A percentile compares a stretch with the other conserved stretches of the same genome.
phyloP scores from a whole-genome alignment of 2,888 invertebrate genomes.

The Melinaea menophilus region DNA sequence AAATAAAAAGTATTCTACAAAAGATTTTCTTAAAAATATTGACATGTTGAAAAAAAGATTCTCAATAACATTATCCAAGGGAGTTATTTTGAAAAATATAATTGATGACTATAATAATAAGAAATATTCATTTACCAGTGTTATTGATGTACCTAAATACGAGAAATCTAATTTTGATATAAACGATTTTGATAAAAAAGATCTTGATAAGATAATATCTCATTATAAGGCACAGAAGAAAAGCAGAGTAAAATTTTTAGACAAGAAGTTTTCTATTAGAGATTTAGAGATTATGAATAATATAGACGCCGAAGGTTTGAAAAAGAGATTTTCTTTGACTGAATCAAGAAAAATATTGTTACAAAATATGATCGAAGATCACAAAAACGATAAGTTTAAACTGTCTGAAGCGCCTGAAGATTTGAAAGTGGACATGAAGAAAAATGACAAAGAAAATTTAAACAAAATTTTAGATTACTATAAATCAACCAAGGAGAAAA shows the following conservation, averaged over 20 bases:
- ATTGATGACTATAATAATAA: conserved; percentile 40
- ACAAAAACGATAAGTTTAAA: conserved; percentile 36
- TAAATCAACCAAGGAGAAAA: conserved; percentile 20
- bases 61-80: conserved; percentile 37
- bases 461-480: conserved; percentile 33
- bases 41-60: conserved; percentile 38
- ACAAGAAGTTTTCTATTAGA: conserved; percentile 2
- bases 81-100: conserved; percentile 39
- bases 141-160: not conserved
- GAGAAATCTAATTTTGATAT: conserved; percentile 22
- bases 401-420: conserved; percentile 23
- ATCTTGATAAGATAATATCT: conserved; percentile 30
- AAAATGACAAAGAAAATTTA: conserved; percentile 32
- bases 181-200: conserved; percentile 29
- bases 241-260: conserved; percentile 11
- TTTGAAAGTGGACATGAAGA: conserved; percentile 31
- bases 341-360: conserved; percentile 38
- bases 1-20: conserved; percentile 22
- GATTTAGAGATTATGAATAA: conserved; percentile 15
- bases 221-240: conserved; percentile 26
- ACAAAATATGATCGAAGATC: conserved; percentile 40
- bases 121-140: conserved; percentile 26
- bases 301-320: conserved; percentile 28
- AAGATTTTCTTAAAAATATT: conserved; percentile 37
- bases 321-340: conserved; percentile 35